Conservation (phyloP, 2,113 vertebrate species). For the Pteruthius melanotis region DNA sequence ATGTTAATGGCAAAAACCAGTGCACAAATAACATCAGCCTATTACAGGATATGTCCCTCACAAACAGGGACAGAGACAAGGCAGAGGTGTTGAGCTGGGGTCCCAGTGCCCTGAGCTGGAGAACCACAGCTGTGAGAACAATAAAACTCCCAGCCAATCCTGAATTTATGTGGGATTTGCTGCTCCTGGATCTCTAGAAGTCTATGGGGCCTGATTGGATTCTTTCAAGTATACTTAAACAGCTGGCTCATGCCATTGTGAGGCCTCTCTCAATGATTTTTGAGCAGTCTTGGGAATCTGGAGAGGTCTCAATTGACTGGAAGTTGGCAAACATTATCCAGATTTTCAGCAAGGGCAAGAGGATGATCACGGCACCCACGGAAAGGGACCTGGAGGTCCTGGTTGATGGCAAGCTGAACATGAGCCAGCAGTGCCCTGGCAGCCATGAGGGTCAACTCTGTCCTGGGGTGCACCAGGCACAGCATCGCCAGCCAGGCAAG, state of each 20-base stretch:
- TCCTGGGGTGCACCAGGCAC: too few species aligned
- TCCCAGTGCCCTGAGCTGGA: not conserved
- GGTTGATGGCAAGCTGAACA: not conserved
- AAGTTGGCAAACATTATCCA: not conserved
- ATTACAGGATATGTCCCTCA: not conserved
- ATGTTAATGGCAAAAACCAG: not conserved
- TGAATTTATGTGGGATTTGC: not conserved
- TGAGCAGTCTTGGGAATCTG: not conserved
- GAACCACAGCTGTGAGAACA: not conserved
- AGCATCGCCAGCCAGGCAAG: fast-evolving
- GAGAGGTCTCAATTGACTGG: not conserved
- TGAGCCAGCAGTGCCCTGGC: not conserved
- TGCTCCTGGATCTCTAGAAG: not conserved
- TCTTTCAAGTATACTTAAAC: not conserved
- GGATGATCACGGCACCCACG: not conserved
- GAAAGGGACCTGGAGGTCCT: not conserved
- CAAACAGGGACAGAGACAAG: not conserved
- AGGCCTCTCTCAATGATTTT: not conserved
- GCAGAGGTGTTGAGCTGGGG: not conserved
- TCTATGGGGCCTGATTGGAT: not conserved
- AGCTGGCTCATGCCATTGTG: not conserved
- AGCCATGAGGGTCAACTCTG: not conserved
- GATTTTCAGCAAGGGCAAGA: not conserved
- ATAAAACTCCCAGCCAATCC: not conserved
- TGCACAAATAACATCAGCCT: not conserved